Percentiles rank a stretch among this genome's conserved stretches.
These are phyloP conservation scores for Drosophila cardini DNA, from an alignment of 1,140 invertebrate genomes.

Conservation along the genomic window DNA sequence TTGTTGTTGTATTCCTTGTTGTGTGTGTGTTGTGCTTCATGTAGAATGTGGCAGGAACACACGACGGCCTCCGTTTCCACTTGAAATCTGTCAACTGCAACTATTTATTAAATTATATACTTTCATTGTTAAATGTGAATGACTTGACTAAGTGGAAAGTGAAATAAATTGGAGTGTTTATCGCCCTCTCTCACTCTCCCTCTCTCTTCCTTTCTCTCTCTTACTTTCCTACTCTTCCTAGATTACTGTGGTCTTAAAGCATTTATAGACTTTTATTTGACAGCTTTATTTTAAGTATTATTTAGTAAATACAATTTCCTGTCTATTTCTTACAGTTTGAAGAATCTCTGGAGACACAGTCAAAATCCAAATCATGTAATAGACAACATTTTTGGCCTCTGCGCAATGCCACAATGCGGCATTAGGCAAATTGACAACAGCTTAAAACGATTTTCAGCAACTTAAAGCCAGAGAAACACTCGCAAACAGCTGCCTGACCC, in stretches of 20 bases:
- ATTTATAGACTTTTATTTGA: conserved; percentile 36
- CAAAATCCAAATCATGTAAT: conserved; percentile 51
- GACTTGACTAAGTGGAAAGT: conserved; percentile 35
- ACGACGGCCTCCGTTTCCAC: conserved; percentile 49
- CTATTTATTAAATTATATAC: conserved; percentile 83
- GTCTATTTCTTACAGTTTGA: conserved; percentile 53
- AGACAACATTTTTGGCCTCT: conserved; percentile 34
- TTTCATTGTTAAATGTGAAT: conserved; percentile 72
- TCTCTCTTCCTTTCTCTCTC: background rate
- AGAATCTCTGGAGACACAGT: conserved; percentile 37
- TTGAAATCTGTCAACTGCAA: conserved; percentile 83
- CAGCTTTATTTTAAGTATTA: conserved; percentile 40
- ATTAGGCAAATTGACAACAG: conserved; percentile 81
- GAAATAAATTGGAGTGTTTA: background rate
- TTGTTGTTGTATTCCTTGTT: conserved; percentile 16
- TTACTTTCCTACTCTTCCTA: background rate
- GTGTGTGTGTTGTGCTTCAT: conserved; percentile 30
- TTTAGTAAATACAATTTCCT: conserved; percentile 60
- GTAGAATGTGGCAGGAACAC: conserved; percentile 27
- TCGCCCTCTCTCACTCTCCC: background rate
- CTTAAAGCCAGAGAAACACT: conserved; percentile 72
- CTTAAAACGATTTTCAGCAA: conserved; percentile 75
- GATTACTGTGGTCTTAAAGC: conserved; percentile 55
- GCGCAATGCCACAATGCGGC: conserved; percentile 38
- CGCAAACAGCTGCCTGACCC: conserved; percentile 30